These are phyloP conservation scores for Coelinius sp. DNA, from an alignment of 2,888 invertebrate genomes.

Conservation along the genomic window DNA sequence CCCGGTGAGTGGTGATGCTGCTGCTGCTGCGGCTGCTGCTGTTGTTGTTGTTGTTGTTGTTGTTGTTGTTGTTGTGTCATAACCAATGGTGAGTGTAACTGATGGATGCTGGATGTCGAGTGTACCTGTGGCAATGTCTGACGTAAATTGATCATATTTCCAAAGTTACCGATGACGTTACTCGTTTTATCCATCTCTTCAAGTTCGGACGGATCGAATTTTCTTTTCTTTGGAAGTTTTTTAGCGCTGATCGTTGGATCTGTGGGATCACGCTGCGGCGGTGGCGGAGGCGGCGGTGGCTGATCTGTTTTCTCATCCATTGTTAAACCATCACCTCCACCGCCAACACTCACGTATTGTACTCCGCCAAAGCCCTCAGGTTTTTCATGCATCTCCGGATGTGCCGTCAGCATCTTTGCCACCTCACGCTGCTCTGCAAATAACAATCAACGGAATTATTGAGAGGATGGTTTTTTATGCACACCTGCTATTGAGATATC, in stretches of 20 bases:
- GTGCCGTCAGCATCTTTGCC: conserved; percentile 68
- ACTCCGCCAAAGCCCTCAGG: conserved; percentile 63
- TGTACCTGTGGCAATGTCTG: conserved; percentile 59
- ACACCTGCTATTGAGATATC: not conserved
- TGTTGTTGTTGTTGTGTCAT: conserved; percentile 34
- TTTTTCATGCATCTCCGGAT: conserved; percentile 67
- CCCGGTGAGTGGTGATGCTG: conserved; percentile 43
- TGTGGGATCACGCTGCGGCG: conserved; percentile 74
- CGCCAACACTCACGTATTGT: conserved; percentile 64
- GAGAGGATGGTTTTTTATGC: not conserved
- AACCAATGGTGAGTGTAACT: conserved; percentile 21
- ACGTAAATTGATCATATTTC: conserved; percentile 61
- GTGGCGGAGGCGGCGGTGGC: conserved; percentile 71
- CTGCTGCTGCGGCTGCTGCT: conserved; percentile 39
- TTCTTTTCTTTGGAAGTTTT: conserved; percentile 94
- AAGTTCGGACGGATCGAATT: conserved; percentile 84
- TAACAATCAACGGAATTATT: conserved; percentile 26
- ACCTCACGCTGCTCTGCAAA: conserved; percentile 65
- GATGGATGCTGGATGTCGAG: conserved; percentile 11
- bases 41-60: conserved; percentile 43
- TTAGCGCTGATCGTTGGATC: conserved; percentile 71
- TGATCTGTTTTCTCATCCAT: conserved; percentile 63
- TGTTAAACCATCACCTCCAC: conserved; percentile 57
- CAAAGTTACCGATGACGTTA: conserved; percentile 68
- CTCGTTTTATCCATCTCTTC: conserved; percentile 77